These are phyloP conservation scores for Drosophila merina DNA, from an alignment of 2,888 invertebrate species.

Conservation along the genomic window DNA sequence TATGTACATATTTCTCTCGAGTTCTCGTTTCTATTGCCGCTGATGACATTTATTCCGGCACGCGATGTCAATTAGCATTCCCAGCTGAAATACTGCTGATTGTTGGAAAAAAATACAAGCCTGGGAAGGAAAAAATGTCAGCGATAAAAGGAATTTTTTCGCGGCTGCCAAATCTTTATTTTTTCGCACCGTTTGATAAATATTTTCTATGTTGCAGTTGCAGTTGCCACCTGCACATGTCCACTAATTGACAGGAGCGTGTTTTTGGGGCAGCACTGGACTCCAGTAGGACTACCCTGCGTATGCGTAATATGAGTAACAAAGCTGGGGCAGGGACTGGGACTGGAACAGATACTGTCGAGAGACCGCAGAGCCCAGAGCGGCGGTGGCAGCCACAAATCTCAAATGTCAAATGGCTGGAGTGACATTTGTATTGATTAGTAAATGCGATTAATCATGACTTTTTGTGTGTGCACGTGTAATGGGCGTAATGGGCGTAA, in stretches of 20 bases:
- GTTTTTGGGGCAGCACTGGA: constrained; percentile 7
- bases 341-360: constrained; percentile 1
- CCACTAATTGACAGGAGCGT: constrained; percentile 65
- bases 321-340: constrained; percentile 7
- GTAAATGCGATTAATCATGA: constrained; percentile 73
- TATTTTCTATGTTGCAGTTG: constrained; percentile 20
- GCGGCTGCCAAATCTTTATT: constrained; percentile 2
- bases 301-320: constrained; percentile 71
- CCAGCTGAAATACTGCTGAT: constrained; percentile 36
- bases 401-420: constrained; percentile 70
- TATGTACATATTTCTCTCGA: constrained; percentile 15
- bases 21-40: constrained; percentile 17
- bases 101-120: constrained; percentile 46
- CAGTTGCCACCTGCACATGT: constrained; percentile 51
- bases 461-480: constrained; percentile 16
- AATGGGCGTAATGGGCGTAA: constrained; percentile 32
- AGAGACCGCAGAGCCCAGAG: constrained; percentile 1
- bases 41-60: constrained; percentile 39
- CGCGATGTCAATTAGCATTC: constrained; percentile 50
- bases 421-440: constrained; percentile 77
- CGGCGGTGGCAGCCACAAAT: constrained; percentile 62
- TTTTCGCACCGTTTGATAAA: constrained; percentile 31
- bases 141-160: constrained; percentile 33
- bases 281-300: constrained; percentile 62
- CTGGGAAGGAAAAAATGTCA: constrained; percentile 29